Evolutionary conservation across 2,888 invertebrate species (phyloP).

Genomic region (Drosophila aldrichi): DNA sequence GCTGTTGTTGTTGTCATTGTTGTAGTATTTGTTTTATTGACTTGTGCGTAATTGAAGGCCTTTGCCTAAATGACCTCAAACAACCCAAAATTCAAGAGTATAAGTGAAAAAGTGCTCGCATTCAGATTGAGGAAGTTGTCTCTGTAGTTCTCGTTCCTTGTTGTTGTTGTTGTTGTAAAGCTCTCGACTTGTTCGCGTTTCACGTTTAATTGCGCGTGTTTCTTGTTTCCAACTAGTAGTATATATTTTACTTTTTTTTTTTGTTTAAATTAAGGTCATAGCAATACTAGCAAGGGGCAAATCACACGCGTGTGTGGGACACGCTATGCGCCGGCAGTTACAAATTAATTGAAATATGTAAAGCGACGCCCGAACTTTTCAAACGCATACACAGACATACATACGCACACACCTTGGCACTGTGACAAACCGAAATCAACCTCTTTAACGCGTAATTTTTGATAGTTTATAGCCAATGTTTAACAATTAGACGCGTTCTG

Average conservation of each 20-base stretch:
- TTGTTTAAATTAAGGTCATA: conserved; percentile 63
- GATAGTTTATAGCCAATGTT: conserved; percentile 17
- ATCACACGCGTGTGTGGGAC: conserved; percentile 20
- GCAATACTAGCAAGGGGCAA: conserved; percentile 20
- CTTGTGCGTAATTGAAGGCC: conserved; percentile 48
- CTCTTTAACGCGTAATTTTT: conserved; percentile 12
- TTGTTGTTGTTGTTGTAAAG: conserved; percentile 59
- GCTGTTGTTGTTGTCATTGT: not conserved
- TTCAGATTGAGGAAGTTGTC: conserved; percentile 65
- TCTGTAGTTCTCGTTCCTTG: conserved; percentile 23
- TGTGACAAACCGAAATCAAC: conserved; percentile 7
- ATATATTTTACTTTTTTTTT: conserved; percentile 25
- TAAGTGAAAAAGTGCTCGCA: conserved; percentile 1
- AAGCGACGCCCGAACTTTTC: conserved; percentile 22
- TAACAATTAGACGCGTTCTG: conserved; percentile 53
- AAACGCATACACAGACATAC: not conserved
- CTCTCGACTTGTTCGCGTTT: conserved; percentile 42
- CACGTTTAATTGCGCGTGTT: conserved; percentile 54
- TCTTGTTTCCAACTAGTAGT: conserved; percentile 19
- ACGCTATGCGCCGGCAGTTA: conserved; percentile 40
- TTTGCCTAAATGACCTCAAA: conserved; percentile 75
- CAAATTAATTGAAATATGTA: conserved; percentile 27
- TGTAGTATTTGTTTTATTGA: conserved; percentile 17
- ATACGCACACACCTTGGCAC: conserved; percentile 4
- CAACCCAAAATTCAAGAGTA: conserved; percentile 46